phyloP scores from a whole-genome alignment of 2,888 invertebrate genomes.

The Athetis lepigone region DNA sequence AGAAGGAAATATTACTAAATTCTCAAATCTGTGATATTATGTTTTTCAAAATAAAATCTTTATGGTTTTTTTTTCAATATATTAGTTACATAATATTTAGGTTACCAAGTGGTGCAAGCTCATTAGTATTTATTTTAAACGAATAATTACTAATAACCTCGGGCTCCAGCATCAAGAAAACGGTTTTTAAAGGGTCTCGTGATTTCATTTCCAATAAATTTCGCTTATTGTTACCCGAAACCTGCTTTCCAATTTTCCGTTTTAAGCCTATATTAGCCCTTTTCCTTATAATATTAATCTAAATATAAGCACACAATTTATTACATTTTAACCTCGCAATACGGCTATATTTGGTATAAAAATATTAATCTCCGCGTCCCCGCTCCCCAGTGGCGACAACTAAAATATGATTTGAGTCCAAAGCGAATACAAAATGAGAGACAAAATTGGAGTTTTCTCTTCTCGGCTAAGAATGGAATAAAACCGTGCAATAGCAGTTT shows the following conservation, averaged over 20 bases:
- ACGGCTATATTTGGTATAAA: slow-evolving; percentile 52
- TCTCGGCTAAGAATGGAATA: slow-evolving; percentile 73
- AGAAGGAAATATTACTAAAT: slow-evolving; percentile 46
- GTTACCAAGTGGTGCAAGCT: too few relatives aligned
- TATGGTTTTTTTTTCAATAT: too few relatives aligned
- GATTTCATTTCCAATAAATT: background rate
- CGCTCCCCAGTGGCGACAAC: slow-evolving; percentile 68
- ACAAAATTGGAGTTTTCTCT: slow-evolving; percentile 78
- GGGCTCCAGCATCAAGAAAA: too few relatives aligned
- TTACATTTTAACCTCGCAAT: slow-evolving; percentile 57
- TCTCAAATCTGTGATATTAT: too few relatives aligned
- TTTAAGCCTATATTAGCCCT: background rate
- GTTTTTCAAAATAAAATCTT: too few relatives aligned
- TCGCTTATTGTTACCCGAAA: background rate
- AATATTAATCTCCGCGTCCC: slow-evolving; percentile 59
- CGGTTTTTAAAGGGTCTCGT: background rate
- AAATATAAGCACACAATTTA: slow-evolving; percentile 37
- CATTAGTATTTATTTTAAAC: too few relatives aligned
- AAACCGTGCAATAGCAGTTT: slow-evolving; percentile 70
- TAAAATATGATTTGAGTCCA: slow-evolving; percentile 79
- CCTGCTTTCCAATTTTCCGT: background rate
- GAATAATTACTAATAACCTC: too few relatives aligned
- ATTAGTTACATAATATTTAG: too few relatives aligned
- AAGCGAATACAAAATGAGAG: slow-evolving; percentile 80
- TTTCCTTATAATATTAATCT: slow-evolving; percentile 13